phyloP scores from a whole-genome alignment of 2,113 vertebrate genomes.

The Bos javanicus region DNA sequence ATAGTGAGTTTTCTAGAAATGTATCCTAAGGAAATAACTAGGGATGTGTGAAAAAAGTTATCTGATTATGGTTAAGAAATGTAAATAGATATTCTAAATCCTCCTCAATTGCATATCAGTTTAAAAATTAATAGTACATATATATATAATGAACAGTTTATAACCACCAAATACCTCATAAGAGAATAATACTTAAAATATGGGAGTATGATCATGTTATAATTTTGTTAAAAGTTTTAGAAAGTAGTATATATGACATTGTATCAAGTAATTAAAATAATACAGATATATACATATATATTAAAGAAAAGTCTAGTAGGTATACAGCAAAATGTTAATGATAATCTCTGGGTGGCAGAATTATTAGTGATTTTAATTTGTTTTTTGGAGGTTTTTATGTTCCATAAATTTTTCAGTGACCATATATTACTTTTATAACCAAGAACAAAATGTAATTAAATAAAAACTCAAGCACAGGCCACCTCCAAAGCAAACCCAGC shows the following conservation, averaged over 20 bases:
- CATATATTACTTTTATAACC: conserved; percentile 57
- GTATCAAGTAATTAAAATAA: neutral
- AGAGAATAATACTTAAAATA: neutral
- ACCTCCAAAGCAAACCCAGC: conserved; percentile 64
- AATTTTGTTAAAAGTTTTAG: neutral
- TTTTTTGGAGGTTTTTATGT: conserved; percentile 14
- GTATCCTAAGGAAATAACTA: neutral
- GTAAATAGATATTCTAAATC: neutral
- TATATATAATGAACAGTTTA: neutral
- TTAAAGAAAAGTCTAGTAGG: neutral
- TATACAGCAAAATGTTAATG: conserved; percentile 18
- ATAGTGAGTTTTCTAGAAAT: neutral
- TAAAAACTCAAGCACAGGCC: conserved; percentile 61
- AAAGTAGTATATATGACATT: neutral
- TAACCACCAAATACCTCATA: neutral
- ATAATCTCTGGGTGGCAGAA: conserved; percentile 3
- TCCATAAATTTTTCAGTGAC: conserved; percentile 21
- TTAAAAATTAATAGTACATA: neutral
- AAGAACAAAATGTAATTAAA: conserved; percentile 61
- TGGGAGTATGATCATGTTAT: neutral
- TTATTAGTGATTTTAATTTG: conserved; percentile 51
- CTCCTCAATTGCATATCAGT: neutral
- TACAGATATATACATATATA: neutral
- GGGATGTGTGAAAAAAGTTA: neutral
- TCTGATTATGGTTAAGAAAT: neutral